Evolutionary conservation across 2,797 vertebrate genomes (phyloP), one percentile per base, ranked within the genome.

Genomic region (Sebastes itinus): DNA sequence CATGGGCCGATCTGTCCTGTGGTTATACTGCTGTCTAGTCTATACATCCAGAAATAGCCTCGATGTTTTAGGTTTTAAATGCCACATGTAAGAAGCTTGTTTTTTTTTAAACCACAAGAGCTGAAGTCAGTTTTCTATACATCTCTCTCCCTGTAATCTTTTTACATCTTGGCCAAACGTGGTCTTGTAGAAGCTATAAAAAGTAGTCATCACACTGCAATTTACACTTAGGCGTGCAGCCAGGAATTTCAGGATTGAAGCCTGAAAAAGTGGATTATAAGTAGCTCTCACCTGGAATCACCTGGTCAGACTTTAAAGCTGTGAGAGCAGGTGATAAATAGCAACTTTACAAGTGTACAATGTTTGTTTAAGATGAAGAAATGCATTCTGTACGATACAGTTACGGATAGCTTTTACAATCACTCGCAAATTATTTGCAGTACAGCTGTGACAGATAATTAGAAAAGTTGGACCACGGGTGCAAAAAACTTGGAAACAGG

Each of bases 11-110:
- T 67, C 68, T 77, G 27, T 72, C 22, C 70, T 87, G 88, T 89
- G 87, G 87, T 84, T 61, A 7, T 5, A 0, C 69, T 75, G 63
- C 76, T 81, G 80, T 85, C 70, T 81, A 32, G 80, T 85, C 80
- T 72, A n/a, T 58, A 83, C 54, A 58, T 63, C 82, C 78, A 89
- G 58, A 81, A 92, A 91, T 90, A 92, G 65, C 61, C 62, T 23
- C 54, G 5, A 35, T 58, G 75, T 66, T 72, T 52, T 65, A 54
- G 32, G 4, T 12, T 74, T 77, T 59, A 23, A 87, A 78, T 6
- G 38, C 80, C 80, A 86, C 83, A 81, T 84, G 75, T 32, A 42
- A 78, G 32, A 33, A 22, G 49, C 56, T 75, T 38, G 61, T 14
- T 59, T 54, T 54, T 49, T 52, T 46, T 23, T 9, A 1, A 22